Evolutionary conservation across 2,113 vertebrate genomes (phyloP), one percentile per base, ranked within the genome.

Genomic region (Larimichthys polyactis): DNA sequence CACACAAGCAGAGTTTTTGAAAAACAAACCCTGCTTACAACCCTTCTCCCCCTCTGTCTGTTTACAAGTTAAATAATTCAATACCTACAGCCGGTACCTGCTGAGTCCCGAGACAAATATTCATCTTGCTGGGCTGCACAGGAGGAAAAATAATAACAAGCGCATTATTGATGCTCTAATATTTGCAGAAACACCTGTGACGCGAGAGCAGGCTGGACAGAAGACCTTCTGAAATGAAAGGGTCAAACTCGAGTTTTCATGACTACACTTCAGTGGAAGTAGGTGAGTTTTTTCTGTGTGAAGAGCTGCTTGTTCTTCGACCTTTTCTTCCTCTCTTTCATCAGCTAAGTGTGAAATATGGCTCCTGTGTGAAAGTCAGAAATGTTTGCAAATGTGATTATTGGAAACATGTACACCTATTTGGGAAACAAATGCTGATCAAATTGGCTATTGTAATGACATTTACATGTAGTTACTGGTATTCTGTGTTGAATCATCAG

Each of bases 21-120:
- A 51, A 40, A 49, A 0, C 10, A 48, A 73, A 32, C 19, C 32
- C 32, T 65, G 22, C 24, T 63, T 79, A 74, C 65, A 52, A 63
- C 2, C 3, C 19, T 59, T 4, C 54, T 32, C 46, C 32, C n/a
- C 24, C 29, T 20, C 44, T 40, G 15, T 73, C 36, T 60, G 3
- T 17, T 46, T 22, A 83, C 66, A 71, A 36, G 27, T 71, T 87
- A 5, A 76, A 87, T 83, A 67, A 87, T 80, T 79, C 54, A 83
- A 11, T 0, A 58, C 60, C 55, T 49, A 32, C 71, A 44, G 36
- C 22, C 19, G 43, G 16, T 57, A 48, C 66, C 54, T 63, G 72
- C 63, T 49, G 71, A 58, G 62, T 72, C 73, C 75, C 19, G 12
- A 62, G 72, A 76, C 55, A n/a, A 71, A 57, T 67, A n/a, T 55